Percentiles rank a stretch among this genome's conserved stretches.
phyloP scores from a whole-genome alignment of 2,888 invertebrate genomes.

The Eilema depressum region DNA sequence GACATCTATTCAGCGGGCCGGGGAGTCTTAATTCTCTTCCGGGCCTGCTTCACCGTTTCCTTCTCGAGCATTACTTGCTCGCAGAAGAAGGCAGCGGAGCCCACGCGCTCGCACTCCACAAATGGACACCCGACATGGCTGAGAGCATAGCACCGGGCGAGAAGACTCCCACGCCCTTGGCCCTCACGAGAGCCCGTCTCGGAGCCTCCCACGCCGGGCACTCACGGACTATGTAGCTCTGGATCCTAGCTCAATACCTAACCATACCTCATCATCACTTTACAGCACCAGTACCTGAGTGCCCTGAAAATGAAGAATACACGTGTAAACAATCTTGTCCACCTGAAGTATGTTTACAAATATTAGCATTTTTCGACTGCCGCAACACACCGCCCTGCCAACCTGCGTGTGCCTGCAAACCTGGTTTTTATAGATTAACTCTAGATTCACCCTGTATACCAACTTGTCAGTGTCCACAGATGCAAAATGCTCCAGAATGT shows the following conservation, averaged over 20 bases:
- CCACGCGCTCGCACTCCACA: too few relatives aligned
- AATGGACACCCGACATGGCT: too few relatives aligned
- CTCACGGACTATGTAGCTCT: too few relatives aligned
- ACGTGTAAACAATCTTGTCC: slow-evolving; percentile 49
- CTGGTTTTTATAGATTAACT: slow-evolving; percentile 25
- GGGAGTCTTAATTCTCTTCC: too few relatives aligned
- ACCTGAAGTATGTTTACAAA: slow-evolving; percentile 48
- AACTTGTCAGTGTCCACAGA: slow-evolving; percentile 36
- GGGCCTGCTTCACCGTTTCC: too few relatives aligned
- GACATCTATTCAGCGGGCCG: too few relatives aligned
- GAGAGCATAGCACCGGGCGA: too few relatives aligned
- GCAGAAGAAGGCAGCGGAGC: too few relatives aligned
- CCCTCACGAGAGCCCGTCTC: too few relatives aligned
- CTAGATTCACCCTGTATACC: slow-evolving; percentile 26
- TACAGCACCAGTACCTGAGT: slow-evolving; percentile 22
- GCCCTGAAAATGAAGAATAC: slow-evolving; percentile 47
- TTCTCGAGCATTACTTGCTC: too few relatives aligned
- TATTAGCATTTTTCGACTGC: slow-evolving; percentile 47
- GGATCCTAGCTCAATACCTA: background rate
- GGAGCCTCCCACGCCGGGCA: too few relatives aligned
- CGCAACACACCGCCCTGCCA: slow-evolving; percentile 13
- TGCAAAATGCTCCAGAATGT: slow-evolving; percentile 27
- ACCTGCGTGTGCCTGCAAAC: slow-evolving; percentile 33
- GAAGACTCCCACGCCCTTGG: too few relatives aligned
- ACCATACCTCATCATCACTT: background rate